These are phyloP conservation scores for Caenorhabditis remanei DNA, from an alignment of 1,140 invertebrate genomes.

Conservation along the genomic window DNA sequence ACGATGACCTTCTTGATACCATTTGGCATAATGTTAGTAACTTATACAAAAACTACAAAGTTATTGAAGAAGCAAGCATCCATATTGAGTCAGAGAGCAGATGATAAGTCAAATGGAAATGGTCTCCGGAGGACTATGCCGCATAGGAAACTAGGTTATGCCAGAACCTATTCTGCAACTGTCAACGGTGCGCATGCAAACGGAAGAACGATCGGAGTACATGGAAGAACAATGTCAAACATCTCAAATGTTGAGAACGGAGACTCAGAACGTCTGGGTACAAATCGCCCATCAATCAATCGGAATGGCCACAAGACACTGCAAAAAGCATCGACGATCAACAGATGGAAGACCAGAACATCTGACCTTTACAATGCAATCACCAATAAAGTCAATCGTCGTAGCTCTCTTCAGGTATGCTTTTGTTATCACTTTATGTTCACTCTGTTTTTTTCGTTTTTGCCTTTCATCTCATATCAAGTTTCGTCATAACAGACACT, in stretches of 20 bases:
- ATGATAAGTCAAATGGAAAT: conserved; percentile 65
- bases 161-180: conserved; percentile 49
- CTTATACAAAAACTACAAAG: conserved; percentile 90
- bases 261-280: conserved; percentile 17
- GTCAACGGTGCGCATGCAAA: conserved; percentile 46
- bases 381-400: conserved; percentile 57
- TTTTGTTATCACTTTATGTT: not conserved
- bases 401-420: conserved; percentile 64
- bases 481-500: conserved; percentile 15
- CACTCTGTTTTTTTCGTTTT: not conserved
- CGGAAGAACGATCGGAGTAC: conserved; percentile 18
- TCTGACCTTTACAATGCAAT: conserved; percentile 49
- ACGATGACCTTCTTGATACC: conserved; percentile 96
- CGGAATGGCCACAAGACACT: not conserved
- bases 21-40: conserved; percentile 91
- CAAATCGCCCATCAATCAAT: conserved; percentile 47
- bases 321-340: conserved; percentile 53
- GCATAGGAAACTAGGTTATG: conserved; percentile 71
- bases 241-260: conserved; percentile 31
- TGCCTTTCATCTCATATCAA: conserved; percentile 16
- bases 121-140: conserved; percentile 71
- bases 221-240: conserved; percentile 33
- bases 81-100: conserved; percentile 68
- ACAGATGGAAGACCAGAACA: conserved; percentile 54
- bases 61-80: conserved; percentile 82